Base-by-base conservation (phyloP, 2,888 invertebrate species). In the Thelaira solivaga region DNA sequence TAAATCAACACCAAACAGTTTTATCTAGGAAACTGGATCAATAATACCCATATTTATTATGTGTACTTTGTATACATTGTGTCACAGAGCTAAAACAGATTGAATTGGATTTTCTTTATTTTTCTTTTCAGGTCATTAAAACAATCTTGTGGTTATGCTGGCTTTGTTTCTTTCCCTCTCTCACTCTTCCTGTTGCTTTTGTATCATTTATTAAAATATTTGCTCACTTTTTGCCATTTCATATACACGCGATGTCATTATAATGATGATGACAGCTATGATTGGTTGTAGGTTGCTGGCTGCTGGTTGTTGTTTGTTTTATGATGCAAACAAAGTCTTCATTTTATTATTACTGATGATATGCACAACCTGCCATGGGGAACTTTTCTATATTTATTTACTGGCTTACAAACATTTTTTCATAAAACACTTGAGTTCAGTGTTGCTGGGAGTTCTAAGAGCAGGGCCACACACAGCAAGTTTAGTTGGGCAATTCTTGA, bases 1-100 rank as follows among this genome's bases (percentile, higher is more conserved):
- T 71, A 62, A 61, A 71, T 62, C 61, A 71, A 43, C 51, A 53
- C 31, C 61, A 45, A 71, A 31, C 43, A 34, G 41, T 53, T 53
- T 71, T 71, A 62, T 62, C 71, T 43, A 13, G 13, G 18, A 18
- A 62, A 16, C 18, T 43, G 20, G 53, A 62, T 62, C 71, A 64
- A 41, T 36, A 62, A 45, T 43, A 62, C 41, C 34, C 55, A 69
- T 49, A 62, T 1, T 41, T 36, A n/a, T 13, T 29, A 29, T 31
- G 8, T 22, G 16, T 4, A 55, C 39, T 64, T 36, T n/a, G 20
- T 36, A 13, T 8, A 16, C 11, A 29, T 5, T 22, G 13, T 49
- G 13, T 29, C 39, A 18, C n/a, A 8, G 2, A 39, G 49, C 36
- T 26, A 29, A 22, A 43, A 34, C 18, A 62, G 18, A 53, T 34